Percentiles rank a stretch among this genome's conserved stretches.
Conservation (phyloP, 2,797 vertebrate genomes). For the Chaetophractus vellerosus region DNA sequence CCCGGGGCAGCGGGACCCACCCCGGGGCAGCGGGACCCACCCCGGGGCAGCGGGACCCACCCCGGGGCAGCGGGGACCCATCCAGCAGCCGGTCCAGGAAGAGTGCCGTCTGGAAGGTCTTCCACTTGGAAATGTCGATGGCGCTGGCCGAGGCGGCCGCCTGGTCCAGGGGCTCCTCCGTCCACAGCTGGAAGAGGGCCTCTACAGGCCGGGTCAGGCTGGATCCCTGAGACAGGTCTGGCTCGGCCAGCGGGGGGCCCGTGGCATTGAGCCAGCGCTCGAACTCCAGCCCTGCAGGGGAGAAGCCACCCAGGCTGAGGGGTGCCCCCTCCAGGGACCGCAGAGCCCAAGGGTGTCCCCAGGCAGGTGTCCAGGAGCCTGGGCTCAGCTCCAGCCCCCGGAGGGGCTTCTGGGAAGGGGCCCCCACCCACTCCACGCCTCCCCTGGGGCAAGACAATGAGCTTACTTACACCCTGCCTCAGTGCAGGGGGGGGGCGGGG, state of each 20-base stretch:
- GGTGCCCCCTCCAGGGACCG: background rate
- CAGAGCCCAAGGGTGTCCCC: background rate
- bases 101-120: constrained; percentile 97
- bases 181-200: constrained; percentile 95
- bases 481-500: rapidly evolving
- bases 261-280: constrained; percentile 95
- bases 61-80: constrained; percentile 93
- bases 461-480: too few species aligned
- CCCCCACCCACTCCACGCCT: rapidly evolving
- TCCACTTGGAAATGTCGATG: constrained; percentile 95
- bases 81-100: constrained; percentile 97
- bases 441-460: background rate
- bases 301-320: background rate
- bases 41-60: constrained; percentile 85
- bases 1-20: background rate
- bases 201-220: constrained; percentile 94
- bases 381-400: background rate
- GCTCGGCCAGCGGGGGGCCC: constrained; percentile 95
- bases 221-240: constrained; percentile 95
- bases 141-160: constrained; percentile 89
- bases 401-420: background rate
- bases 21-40: background rate
- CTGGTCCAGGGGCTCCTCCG: constrained; percentile 90
- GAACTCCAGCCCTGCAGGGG: constrained; percentile 94
- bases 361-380: background rate